phyloP scores from a whole-genome alignment of 2,888 invertebrate species.

The Dascillus cervinus region DNA sequence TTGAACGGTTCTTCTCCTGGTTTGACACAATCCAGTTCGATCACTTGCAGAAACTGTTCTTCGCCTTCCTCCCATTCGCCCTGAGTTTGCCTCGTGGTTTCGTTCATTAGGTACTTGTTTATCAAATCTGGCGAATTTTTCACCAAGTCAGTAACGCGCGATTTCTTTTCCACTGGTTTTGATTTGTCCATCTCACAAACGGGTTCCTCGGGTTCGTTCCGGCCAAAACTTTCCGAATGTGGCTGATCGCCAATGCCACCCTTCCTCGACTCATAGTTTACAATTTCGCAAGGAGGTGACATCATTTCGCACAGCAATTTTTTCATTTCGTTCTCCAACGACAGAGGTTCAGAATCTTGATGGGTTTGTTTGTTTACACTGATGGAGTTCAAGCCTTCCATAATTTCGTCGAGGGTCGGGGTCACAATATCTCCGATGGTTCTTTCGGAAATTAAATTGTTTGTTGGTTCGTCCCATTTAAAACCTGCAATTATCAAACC shows the following conservation, averaged over 20 bases:
- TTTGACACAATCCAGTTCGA: slow-evolving; percentile 21
- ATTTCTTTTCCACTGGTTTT: slow-evolving; percentile 43
- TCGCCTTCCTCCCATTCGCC: slow-evolving; percentile 29
- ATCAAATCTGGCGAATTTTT: slow-evolving; percentile 37
- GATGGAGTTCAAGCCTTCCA: slow-evolving; percentile 19
- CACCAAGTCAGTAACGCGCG: slow-evolving; percentile 36
- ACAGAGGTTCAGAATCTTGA: slow-evolving; percentile 10
- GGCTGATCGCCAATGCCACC: slow-evolving; percentile 42
- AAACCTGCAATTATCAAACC: no score
- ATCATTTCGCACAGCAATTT: slow-evolving; percentile 30
- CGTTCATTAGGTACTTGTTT: slow-evolving; percentile 24
- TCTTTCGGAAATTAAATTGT: no score
- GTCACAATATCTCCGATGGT: slow-evolving; percentile 4
- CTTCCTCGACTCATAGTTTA: slow-evolving; percentile 39
- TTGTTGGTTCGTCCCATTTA: no score
- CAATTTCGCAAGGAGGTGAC: slow-evolving; percentile 36
- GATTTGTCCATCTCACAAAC: slow-evolving; percentile 32
- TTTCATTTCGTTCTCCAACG: slow-evolving; percentile 21
- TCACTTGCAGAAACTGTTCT: slow-evolving; percentile 27
- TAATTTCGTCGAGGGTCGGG: slow-evolving; percentile 12
- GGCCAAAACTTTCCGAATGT: slow-evolving; percentile 42
- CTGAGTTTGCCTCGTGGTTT: slow-evolving; percentile 20
- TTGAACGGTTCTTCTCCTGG: slow-evolving; percentile 11
- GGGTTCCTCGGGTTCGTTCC: slow-evolving; percentile 35
- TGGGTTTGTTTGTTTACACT: slow-evolving; percentile 8